phyloP scores from a whole-genome alignment of 2,113 vertebrate species.

The Dendropsophus ebraccatus region DNA sequence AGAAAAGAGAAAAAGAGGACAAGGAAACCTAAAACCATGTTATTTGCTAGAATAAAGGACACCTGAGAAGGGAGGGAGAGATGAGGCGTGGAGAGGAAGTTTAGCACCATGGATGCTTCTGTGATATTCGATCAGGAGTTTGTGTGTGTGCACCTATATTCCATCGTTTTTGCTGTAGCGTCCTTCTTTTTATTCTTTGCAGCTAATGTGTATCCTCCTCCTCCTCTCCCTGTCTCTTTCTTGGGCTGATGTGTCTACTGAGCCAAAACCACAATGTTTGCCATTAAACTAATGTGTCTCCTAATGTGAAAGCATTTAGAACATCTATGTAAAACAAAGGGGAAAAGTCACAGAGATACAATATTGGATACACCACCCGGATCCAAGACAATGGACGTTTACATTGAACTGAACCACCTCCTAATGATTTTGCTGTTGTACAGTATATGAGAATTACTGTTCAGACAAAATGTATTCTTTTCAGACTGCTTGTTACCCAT shows the following conservation, averaged over 20 bases:
- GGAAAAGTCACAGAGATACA: not conserved
- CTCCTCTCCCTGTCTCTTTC: slow-evolving; percentile 17
- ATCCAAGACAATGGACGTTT: not conserved
- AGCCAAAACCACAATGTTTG: slow-evolving; percentile 49
- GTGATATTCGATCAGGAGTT: slow-evolving; percentile 50
- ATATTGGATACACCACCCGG: not conserved
- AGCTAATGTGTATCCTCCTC: slow-evolving; percentile 39
- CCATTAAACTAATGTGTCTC: slow-evolving; percentile 53
- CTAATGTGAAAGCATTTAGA: slow-evolving; percentile 38
- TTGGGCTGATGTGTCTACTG: slow-evolving; percentile 26
- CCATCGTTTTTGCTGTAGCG: not conserved
- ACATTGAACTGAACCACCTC: not conserved
- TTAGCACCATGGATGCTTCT: slow-evolving; percentile 25
- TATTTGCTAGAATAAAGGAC: slow-evolving; percentile 53
- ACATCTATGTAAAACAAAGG: slow-evolving; percentile 25
- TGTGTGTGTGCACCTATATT: slow-evolving; percentile 39
- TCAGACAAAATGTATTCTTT: not conserved
- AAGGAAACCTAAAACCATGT: slow-evolving; percentile 52
- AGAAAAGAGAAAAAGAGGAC: slow-evolving; percentile 18
- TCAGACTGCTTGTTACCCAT: not conserved
- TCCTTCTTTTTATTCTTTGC: slow-evolving; percentile 20
- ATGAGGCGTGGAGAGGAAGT: slow-evolving; percentile 54
- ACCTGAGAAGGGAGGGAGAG: slow-evolving; percentile 49
- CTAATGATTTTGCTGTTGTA: not conserved
- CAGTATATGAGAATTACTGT: not conserved